phyloP scores from a whole-genome alignment of 2,888 invertebrate genomes.

The Argyresthia goedartella region DNA sequence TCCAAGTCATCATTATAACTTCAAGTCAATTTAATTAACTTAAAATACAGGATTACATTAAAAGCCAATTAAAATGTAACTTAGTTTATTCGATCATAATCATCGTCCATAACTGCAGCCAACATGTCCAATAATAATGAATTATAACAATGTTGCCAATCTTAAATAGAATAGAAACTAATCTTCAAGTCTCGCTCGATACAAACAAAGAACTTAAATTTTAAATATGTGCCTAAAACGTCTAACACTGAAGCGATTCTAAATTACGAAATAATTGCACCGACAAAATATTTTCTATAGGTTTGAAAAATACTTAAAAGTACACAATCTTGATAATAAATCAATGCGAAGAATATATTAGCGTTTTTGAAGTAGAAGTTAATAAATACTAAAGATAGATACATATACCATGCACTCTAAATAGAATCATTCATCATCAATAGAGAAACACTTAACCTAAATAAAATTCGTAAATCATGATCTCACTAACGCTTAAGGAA shows the following conservation, averaged over 20 bases:
- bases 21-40: no score
- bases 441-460: constrained; percentile 38
- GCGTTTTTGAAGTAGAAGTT: constrained; percentile 32
- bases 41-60: not conserved
- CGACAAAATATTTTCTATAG: constrained; percentile 24
- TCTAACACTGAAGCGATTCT: constrained; percentile 32
- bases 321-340: not conserved
- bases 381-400: constrained; percentile 34
- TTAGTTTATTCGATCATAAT: constrained; percentile 4
- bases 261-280: constrained; percentile 47
- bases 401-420: constrained; percentile 5
- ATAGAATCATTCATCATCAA: constrained; percentile 20
- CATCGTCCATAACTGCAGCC: not conserved
- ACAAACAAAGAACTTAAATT: constrained; percentile 18
- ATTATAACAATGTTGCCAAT: constrained; percentile 1
- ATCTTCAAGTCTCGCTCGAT: constrained; percentile 1
- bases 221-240: constrained; percentile 12
- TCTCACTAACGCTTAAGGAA: constrained; percentile 42
- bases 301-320: constrained; percentile 43
- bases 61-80: not conserved
- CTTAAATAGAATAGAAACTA: not conserved
- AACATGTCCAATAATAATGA: not conserved
- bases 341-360: constrained; percentile 31
- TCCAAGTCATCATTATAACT: no score
- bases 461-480: constrained; percentile 28